phyloP scores from a whole-genome alignment of 2,888 invertebrate species.

The Parapristionchus giblindavisi region DNA sequence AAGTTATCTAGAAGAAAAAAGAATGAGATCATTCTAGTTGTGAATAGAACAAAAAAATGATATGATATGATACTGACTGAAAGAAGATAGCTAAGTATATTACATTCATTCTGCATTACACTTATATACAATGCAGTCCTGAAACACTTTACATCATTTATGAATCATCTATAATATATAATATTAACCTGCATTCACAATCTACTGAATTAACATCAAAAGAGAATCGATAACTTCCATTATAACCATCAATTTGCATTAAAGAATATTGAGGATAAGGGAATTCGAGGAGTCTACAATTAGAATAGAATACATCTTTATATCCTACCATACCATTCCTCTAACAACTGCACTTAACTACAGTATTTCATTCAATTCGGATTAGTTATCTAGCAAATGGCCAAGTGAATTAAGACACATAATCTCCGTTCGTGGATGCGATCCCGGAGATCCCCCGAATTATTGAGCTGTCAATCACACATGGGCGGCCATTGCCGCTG shows the following conservation, averaged over 20 bases:
- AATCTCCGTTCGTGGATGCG: too few relatives aligned
- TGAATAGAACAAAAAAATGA: not conserved
- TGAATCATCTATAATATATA: conserved; percentile 56
- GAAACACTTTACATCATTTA: conserved; percentile 36
- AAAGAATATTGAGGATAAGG: conserved; percentile 81
- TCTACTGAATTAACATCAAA: conserved; percentile 84
- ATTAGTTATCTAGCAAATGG: too few relatives aligned
- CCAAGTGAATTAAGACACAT: too few relatives aligned
- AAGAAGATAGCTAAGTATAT: conserved; percentile 21
- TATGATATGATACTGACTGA: not conserved
- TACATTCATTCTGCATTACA: conserved; percentile 71
- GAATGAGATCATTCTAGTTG: too few relatives aligned
- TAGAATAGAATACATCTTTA: not conserved
- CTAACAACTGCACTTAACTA: too few relatives aligned
- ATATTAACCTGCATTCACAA: conserved; percentile 49
- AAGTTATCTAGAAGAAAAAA: conserved; percentile 13
- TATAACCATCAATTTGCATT: conserved; percentile 77
- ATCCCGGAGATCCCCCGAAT: too few relatives aligned
- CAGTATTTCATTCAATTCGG: too few relatives aligned
- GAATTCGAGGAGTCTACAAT: conserved; percentile 78
- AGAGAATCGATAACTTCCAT: conserved; percentile 82
- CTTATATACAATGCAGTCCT: conserved; percentile 91
- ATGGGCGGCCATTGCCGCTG: too few relatives aligned
- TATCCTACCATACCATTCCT: too few relatives aligned
- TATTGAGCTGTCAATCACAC: too few relatives aligned